Conservation (phyloP, 92 coral and sea anemone species). For the Epizoanthus fatuus region DNA sequence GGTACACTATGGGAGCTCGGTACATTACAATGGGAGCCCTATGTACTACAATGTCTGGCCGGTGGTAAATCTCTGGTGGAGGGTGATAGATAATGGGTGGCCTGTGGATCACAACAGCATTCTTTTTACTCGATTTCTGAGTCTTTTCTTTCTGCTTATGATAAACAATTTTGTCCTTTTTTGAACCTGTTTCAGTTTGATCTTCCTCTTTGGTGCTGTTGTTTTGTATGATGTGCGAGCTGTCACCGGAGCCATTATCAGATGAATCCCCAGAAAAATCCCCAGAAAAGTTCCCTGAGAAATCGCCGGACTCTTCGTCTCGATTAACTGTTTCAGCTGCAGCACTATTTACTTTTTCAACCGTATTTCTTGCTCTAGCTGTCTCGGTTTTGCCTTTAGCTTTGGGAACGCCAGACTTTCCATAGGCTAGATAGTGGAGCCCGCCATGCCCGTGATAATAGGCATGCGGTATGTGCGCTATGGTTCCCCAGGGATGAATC, state of each 20-base stretch:
- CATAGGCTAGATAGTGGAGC: conserved; percentile 77
- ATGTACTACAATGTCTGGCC: conserved; percentile 97
- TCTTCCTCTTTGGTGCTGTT: no score
- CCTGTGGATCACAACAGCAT: conserved; percentile 94
- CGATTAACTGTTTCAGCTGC: conserved; percentile 24
- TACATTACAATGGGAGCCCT: conserved; percentile 97
- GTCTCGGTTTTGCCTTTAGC: conserved; percentile 21
- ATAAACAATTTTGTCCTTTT: conserved; percentile 40
- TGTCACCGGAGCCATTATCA: conserved; percentile 17
- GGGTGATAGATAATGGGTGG: conserved; percentile 98
- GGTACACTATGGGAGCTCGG: conserved; percentile 97
- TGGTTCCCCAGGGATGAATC: conserved; percentile 72
- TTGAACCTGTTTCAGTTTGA: conserved; percentile 70
- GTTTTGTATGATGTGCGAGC: no score
- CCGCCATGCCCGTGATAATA: conserved; percentile 81
- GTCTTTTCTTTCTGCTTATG: conserved; percentile 69
- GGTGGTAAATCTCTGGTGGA: conserved; percentile 98
- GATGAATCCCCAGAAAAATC: conserved; percentile 59
- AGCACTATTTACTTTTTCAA: conserved; percentile 39
- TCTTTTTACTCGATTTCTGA: conserved; percentile 86
- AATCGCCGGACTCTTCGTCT: conserved; percentile 4
- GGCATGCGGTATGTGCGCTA: conserved; percentile 76
- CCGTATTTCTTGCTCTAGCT: conserved; percentile 14
- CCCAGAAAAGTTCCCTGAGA: conserved; percentile 49
- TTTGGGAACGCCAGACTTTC: conserved; percentile 85